Evolutionary conservation across 2,797 vertebrate genomes (phyloP).

Genomic region (Onychomys leucogaster): DNA sequence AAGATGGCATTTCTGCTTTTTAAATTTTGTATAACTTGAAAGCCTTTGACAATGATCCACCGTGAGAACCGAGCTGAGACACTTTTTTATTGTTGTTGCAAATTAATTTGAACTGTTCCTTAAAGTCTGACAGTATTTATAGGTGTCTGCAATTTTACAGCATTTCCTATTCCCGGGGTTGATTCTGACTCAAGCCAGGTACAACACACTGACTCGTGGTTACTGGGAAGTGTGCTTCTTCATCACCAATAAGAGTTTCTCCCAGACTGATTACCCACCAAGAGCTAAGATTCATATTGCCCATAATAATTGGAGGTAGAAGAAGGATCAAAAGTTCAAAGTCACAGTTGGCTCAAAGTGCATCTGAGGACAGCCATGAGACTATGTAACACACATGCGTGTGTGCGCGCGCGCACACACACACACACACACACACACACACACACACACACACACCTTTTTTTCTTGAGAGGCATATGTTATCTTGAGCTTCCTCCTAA

Average conservation of each 20-base stretch:
- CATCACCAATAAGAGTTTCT: not conserved
- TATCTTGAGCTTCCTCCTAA: not conserved
- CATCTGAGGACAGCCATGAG: not conserved
- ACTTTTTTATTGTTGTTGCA: not conserved
- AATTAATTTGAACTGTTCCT: not conserved
- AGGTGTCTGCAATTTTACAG: conserved; percentile 72
- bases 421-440: not conserved
- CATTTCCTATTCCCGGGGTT: not conserved
- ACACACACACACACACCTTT: not conserved
- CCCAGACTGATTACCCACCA: not conserved
- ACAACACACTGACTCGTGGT: not conserved
- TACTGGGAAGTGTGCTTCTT: not conserved
- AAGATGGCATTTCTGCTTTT: not conserved
- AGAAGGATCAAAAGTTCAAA: not conserved
- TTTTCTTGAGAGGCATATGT: not conserved
- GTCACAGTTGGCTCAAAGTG: not conserved
- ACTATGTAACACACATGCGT: not conserved
- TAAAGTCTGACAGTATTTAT: conserved; percentile 15
- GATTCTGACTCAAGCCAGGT: conserved; percentile 38
- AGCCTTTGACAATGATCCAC: not conserved
- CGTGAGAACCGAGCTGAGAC: not conserved
- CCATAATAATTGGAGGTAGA: not conserved
- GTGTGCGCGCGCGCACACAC: not conserved
- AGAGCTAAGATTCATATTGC: not conserved
- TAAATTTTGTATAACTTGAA: not conserved